Evolutionary conservation across 64 coral and sea anemone species (phyloP).

Genomic region (Acropora yongei): DNA sequence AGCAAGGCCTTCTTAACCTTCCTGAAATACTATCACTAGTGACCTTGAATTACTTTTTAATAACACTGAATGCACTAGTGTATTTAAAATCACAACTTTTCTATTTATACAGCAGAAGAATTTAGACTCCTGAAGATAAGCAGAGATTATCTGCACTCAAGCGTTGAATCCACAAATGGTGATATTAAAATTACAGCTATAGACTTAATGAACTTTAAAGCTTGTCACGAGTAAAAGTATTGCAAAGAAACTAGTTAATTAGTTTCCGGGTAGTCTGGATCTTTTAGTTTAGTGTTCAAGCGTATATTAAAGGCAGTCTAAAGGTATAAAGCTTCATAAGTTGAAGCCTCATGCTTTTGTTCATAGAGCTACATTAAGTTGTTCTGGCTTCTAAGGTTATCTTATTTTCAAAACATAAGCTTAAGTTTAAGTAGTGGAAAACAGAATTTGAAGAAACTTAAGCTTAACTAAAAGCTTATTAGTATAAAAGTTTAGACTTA

Average conservation of each 20-base stretch:
- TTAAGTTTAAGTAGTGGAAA: neutral
- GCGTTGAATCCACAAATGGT: neutral
- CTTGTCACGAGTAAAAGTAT: neutral
- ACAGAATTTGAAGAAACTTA: neutral
- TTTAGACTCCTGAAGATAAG: neutral
- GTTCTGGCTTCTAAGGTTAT: neutral
- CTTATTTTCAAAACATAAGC: neutral
- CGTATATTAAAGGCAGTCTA: neutral
- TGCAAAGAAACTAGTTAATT: neutral
- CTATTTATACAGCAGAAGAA: neutral
- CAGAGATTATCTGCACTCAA: neutral
- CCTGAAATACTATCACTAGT: neutral
- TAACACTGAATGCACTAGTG: neutral
- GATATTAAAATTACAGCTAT: neutral
- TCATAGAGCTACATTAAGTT: neutral
- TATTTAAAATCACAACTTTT: neutral
- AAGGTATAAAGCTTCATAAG: neutral
- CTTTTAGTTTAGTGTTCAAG: neutral
- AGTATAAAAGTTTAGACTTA: neutral
- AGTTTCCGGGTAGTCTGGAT: neutral
- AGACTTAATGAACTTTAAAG: neutral
- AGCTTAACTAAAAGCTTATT: neutral
- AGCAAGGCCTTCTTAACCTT: neutral
- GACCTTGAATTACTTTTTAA: neutral
- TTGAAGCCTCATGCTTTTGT: no score